A percentile compares a stretch with the other conserved stretches of the same genome.
phyloP scores from a whole-genome alignment of 2,797 vertebrate genomes.

The Pseudochirops cupreus region DNA sequence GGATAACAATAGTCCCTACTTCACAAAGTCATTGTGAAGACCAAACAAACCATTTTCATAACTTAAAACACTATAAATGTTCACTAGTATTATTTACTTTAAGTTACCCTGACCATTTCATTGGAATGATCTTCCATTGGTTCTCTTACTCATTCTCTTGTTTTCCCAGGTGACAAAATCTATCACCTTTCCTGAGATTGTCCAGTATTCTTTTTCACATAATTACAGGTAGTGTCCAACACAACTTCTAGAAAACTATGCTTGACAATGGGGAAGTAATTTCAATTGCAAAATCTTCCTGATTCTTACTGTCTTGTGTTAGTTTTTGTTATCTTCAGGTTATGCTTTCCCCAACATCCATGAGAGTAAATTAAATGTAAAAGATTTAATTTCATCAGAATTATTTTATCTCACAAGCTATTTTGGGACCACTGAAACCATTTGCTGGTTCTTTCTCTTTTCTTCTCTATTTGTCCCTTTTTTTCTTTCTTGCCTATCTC shows the following conservation, averaged over 20 bases:
- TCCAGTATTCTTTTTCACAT: not conserved
- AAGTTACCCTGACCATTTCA: not conserved
- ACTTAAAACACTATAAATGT: not conserved
- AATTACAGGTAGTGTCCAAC: not conserved
- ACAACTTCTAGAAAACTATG: conserved; percentile 73
- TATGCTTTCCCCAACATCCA: not conserved
- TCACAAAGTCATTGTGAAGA: not conserved
- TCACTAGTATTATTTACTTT: not conserved
- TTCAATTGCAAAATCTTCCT: conserved; percentile 70
- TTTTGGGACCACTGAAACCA: conserved; percentile 75
- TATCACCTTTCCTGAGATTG: not conserved
- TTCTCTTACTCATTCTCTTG: not conserved
- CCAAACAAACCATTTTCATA: not conserved
- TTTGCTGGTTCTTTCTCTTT: conserved; percentile 46
- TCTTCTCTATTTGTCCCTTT: not conserved
- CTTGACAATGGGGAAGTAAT: conserved; percentile 75
- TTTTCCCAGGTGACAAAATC: not conserved
- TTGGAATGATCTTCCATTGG: not conserved
- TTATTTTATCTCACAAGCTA: conserved; percentile 71
- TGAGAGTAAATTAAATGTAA: conserved; percentile 75
- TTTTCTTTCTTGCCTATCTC: no score
- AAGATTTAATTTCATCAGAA: conserved; percentile 77
- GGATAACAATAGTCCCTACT: not conserved
- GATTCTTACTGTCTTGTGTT: conserved; percentile 76
- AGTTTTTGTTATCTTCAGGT: conserved; percentile 53